phyloP scores from a whole-genome alignment of 92 coral and sea anemone genomes.

The Anthopleura xanthogrammica region DNA sequence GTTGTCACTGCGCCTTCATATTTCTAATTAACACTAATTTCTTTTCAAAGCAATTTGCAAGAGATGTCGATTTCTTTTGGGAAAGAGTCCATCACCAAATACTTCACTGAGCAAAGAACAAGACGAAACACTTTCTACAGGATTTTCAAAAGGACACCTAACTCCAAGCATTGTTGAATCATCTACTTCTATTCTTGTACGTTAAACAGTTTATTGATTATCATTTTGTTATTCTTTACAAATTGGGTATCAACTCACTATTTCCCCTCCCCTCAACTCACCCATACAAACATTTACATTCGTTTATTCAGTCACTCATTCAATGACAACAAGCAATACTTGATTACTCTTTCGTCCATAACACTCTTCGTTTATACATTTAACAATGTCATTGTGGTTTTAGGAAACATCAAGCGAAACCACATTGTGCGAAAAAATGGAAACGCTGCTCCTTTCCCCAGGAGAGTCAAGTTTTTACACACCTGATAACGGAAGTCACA shows the following conservation, averaged over 20 bases:
- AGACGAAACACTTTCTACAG: neutral
- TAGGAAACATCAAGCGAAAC: slow-evolving; percentile 51
- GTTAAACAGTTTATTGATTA: neutral
- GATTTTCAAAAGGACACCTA: slow-evolving; percentile 12
- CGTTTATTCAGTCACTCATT: too few species aligned
- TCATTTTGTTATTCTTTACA: too few species aligned
- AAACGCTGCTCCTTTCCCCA: slow-evolving; percentile 36
- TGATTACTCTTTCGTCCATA: neutral
- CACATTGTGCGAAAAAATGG: slow-evolving; percentile 38
- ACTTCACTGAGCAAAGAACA: slow-evolving; percentile 6
- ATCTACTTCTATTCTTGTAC: slow-evolving; percentile 18
- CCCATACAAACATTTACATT: too few species aligned
- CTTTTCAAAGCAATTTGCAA: slow-evolving; percentile 54
- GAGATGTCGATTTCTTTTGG: slow-evolving; percentile 52
- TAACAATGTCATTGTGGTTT: slow-evolving; percentile 10
- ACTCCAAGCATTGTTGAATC: slow-evolving; percentile 35
- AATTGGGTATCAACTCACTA: too few species aligned
- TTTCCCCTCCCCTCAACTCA: too few species aligned
- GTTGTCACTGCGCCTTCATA: neutral
- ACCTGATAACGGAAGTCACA: slow-evolving; percentile 36
- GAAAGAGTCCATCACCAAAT: slow-evolving; percentile 28
- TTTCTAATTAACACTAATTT: slow-evolving; percentile 17
- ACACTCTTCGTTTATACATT: neutral
- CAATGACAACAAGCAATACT: too few species aligned
- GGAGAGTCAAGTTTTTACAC: slow-evolving; percentile 25